A percentile compares a stretch with the other conserved stretches of the same genome.
Conservation (phyloP, 2,888 invertebrate species). For the Ferdinandea cuprea region DNA sequence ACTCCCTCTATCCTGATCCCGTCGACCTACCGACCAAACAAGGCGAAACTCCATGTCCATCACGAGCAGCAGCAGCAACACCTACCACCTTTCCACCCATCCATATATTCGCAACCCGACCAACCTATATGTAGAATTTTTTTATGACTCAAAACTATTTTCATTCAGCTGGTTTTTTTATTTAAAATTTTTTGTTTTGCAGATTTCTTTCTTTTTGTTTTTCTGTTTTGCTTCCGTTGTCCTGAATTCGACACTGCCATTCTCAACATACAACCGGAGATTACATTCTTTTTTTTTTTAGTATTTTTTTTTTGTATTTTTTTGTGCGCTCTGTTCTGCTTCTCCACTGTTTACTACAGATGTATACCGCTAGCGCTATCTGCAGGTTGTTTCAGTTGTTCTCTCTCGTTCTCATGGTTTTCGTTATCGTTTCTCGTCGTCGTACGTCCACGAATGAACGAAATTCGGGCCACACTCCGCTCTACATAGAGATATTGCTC, state of each 20-base stretch:
- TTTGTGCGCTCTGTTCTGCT: constrained; percentile 44
- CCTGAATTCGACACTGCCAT: constrained; percentile 74
- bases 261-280: constrained; percentile 74
- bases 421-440: constrained; percentile 27
- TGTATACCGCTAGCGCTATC: constrained; percentile 50
- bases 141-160: constrained; percentile 74
- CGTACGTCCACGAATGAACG: constrained; percentile 9
- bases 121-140: constrained; percentile 60
- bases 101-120: constrained; percentile 9
- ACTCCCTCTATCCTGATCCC: too few species aligned
- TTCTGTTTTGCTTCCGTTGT: constrained; percentile 74
- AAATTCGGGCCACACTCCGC: constrained; percentile 65
- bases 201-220: constrained; percentile 42
- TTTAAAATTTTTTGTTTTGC: constrained; percentile 20
- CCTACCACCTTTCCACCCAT: not conserved
- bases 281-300: constrained; percentile 66
- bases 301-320: constrained; percentile 27
- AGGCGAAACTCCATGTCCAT: constrained; percentile 26
- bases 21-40: constrained; percentile 35
- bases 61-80: constrained; percentile 3
- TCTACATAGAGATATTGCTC: constrained; percentile 63
- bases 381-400: constrained; percentile 71
- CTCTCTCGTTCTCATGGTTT: constrained; percentile 59
- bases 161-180: constrained; percentile 65
- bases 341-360: constrained; percentile 65